Percentiles rank a stretch among this genome's conserved stretches.
phyloP scores from a whole-genome alignment of 2,888 invertebrate species.

The Osmoderma eremita region DNA sequence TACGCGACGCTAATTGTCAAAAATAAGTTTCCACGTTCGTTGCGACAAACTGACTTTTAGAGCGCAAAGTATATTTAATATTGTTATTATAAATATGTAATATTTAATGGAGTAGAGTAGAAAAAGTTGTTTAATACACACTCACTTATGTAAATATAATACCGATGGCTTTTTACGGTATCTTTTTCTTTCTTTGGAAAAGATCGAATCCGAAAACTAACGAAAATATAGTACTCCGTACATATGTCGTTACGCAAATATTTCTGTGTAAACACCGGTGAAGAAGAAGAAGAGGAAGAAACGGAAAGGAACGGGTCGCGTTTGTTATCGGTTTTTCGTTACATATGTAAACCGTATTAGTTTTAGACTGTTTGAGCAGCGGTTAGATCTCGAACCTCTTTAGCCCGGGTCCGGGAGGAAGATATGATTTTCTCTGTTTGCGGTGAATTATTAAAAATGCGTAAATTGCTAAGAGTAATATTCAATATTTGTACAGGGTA shows the following conservation, averaged over 20 bases:
- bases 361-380: conserved; percentile 32
- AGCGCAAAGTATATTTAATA: too few relatives aligned
- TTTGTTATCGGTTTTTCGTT: background rate
- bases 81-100: too few relatives aligned
- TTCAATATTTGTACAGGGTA: conserved; percentile 32
- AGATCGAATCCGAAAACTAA: background rate
- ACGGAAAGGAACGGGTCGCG: background rate
- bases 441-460: conserved; percentile 31
- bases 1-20: too few relatives aligned
- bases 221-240: background rate
- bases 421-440: conserved; percentile 35
- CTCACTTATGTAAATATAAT: background rate
- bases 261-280: conserved; percentile 27
- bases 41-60: too few relatives aligned
- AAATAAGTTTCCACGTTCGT: too few relatives aligned
- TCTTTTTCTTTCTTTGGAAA: background rate
- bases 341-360: conserved; percentile 36
- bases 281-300: background rate
- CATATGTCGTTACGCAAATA: conserved; percentile 25
- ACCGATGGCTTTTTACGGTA: background rate
- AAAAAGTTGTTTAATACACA: too few relatives aligned
- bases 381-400: conserved; percentile 13
- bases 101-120: too few relatives aligned
- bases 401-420: conserved; percentile 9
- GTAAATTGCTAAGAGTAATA: conserved; percentile 36